Evolutionary conservation across 2,888 invertebrate genomes (phyloP).

Genomic region (Drosophila picticornis): DNA sequence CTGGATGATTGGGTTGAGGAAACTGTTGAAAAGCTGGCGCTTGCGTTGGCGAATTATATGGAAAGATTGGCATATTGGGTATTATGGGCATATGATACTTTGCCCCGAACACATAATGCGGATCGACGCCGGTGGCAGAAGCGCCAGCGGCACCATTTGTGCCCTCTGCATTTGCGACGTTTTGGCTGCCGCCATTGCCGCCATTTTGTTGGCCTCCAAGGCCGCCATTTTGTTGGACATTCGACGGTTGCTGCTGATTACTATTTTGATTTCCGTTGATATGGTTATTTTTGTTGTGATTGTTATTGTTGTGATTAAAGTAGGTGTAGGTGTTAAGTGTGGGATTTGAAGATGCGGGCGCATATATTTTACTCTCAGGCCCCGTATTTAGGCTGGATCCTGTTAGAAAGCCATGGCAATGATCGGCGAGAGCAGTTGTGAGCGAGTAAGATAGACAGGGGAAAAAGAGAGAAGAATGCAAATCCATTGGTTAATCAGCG

Average conservation of each 20-base stretch:
- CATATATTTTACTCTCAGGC: slow-evolving; percentile 82
- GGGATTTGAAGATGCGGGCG: slow-evolving; percentile 83
- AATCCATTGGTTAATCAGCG: slow-evolving; percentile 33
- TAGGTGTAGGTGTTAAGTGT: slow-evolving; percentile 83
- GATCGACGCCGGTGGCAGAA: slow-evolving; percentile 81
- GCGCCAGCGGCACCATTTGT: slow-evolving; percentile 65
- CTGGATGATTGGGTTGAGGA: slow-evolving; percentile 85
- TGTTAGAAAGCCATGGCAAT: slow-evolving; percentile 55
- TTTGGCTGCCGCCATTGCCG: slow-evolving; percentile 36
- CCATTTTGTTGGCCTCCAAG: slow-evolving; percentile 36
- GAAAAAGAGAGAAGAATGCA: slow-evolving; percentile 32
- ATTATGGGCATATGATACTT: slow-evolving; percentile 83
- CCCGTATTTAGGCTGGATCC: slow-evolving; percentile 85
- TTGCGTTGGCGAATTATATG: slow-evolving; percentile 83
- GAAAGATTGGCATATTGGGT: slow-evolving; percentile 84
- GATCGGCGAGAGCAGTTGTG: slow-evolving; percentile 17
- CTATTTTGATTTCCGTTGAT: slow-evolving; percentile 33
- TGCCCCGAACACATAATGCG: slow-evolving; percentile 85
- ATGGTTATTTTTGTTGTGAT: slow-evolving; percentile 46
- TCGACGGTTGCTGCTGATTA: slow-evolving; percentile 17
- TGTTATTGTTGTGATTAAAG: slow-evolving; percentile 56
- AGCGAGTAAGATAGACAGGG: slow-evolving; percentile 19
- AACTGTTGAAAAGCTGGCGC: slow-evolving; percentile 85
- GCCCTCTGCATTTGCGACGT: slow-evolving; percentile 36
- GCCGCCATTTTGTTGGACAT: slow-evolving; percentile 34